These are phyloP conservation scores for Pomacea canaliculata DNA, from an alignment of 2,888 invertebrate species.

Conservation along the genomic window DNA sequence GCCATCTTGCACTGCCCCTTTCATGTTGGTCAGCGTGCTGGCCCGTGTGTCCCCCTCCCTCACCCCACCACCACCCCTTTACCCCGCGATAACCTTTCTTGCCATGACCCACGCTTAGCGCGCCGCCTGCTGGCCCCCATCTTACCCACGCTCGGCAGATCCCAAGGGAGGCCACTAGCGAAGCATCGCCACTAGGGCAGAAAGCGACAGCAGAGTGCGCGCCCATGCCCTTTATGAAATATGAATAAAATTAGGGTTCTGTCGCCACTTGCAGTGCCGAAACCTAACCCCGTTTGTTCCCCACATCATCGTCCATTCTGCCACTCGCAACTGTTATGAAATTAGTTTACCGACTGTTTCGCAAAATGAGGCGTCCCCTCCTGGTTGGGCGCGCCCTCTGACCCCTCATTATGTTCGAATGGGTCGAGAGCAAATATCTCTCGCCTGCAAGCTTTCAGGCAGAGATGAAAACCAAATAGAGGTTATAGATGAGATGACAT, in stretches of 20 bases:
- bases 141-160: neutral
- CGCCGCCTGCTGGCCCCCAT: neutral
- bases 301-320: conserved; percentile 12
- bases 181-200: neutral
- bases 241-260: conserved; percentile 20
- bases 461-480: conserved; percentile 17
- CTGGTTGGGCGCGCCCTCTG: conserved; percentile 4
- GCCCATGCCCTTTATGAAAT: conserved; percentile 20
- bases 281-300: conserved; percentile 18
- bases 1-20: too few relatives aligned
- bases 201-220: neutral
- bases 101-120: neutral
- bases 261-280: neutral
- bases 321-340: conserved; percentile 22
- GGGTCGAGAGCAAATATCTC: conserved; percentile 18
- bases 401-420: conserved; percentile 10
- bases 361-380: conserved; percentile 5
- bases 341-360: conserved; percentile 23
- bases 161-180: neutral
- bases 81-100: neutral
- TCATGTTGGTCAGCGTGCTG: too few relatives aligned
- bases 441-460: conserved; percentile 9
- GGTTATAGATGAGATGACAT: neutral
- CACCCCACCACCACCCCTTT: neutral
- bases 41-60: neutral